A percentile compares a stretch with the other conserved stretches of the same genome.
phyloP scores from a whole-genome alignment of 2,888 invertebrate species.

The Parnassius smintheus region DNA sequence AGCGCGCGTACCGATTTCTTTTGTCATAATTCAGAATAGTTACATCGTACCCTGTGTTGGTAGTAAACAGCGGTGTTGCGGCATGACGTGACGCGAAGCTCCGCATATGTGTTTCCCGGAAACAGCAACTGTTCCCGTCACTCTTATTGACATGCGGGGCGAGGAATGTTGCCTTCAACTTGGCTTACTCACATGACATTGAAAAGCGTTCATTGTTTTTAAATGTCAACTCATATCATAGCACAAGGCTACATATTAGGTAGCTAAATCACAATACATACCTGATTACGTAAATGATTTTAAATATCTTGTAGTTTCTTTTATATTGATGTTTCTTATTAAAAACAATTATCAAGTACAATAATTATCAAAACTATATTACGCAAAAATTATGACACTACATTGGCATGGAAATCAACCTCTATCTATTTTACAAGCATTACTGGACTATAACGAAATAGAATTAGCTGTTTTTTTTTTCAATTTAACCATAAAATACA shows the following conservation, averaged over 20 bases:
- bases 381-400: too few relatives aligned
- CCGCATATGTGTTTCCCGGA: conserved; percentile 33
- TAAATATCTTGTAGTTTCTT: too few relatives aligned
- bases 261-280: too few relatives aligned
- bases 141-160: conserved; percentile 21
- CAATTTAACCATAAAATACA: too few relatives aligned
- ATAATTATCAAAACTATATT: too few relatives aligned
- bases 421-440: too few relatives aligned
- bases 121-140: conserved; percentile 24
- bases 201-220: conserved; percentile 20
- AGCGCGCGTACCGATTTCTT: conserved; percentile 15
- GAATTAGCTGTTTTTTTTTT: too few relatives aligned
- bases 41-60: conserved; percentile 3
- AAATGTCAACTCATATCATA: conserved; percentile 11
- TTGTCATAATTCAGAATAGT: conserved; percentile 17
- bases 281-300: too few relatives aligned
- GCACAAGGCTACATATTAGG: conserved; percentile 3
- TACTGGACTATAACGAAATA: too few relatives aligned
- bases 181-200: conserved; percentile 27
- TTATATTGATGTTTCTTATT: too few relatives aligned
- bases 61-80: not conserved
- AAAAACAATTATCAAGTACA: too few relatives aligned
- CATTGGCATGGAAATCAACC: too few relatives aligned
- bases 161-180: conserved; percentile 28
- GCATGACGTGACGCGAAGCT: conserved; percentile 20